These are phyloP conservation scores for Spicauda simplicius DNA, from an alignment of 2,888 invertebrate genomes.

Conservation along the genomic window DNA sequence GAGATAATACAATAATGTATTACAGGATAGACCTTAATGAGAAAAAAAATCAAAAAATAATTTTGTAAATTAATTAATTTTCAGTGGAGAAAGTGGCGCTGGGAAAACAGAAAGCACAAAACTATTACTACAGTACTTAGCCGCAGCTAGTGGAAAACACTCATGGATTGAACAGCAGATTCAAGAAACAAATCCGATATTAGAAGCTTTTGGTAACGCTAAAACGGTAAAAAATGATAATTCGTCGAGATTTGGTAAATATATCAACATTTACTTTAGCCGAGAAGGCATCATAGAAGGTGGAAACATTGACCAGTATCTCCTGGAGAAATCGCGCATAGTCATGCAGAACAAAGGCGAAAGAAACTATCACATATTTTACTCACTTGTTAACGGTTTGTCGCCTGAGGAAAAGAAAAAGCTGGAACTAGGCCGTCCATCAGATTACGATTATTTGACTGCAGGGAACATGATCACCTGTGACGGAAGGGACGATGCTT, in stretches of 20 bases:
- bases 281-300: constrained; percentile 94
- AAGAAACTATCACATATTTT: constrained; percentile 98
- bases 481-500: constrained; percentile 92
- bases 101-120: constrained; percentile 99
- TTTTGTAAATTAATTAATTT: too few relatives aligned
- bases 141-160: constrained; percentile 96
- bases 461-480: constrained; percentile 91
- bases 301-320: constrained; percentile 97
- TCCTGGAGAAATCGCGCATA: constrained; percentile 96
- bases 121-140: constrained; percentile 95
- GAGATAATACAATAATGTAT: too few relatives aligned
- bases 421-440: constrained; percentile 89
- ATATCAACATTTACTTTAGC: constrained; percentile 95
- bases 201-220: constrained; percentile 99
- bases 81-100: constrained; percentile 97
- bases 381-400: constrained; percentile 94
- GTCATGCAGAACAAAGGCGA: constrained; percentile 95
- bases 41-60: too few relatives aligned
- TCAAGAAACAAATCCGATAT: constrained; percentile 97
- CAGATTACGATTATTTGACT: constrained; percentile 92
- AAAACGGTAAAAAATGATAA: constrained; percentile 98
- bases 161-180: constrained; percentile 99
- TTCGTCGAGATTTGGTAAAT: constrained; percentile 98
- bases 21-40: too few relatives aligned
- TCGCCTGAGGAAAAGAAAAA: constrained; percentile 91